Conservation (phyloP, 2,888 invertebrate genomes). For the Melanostoma scalare region DNA sequence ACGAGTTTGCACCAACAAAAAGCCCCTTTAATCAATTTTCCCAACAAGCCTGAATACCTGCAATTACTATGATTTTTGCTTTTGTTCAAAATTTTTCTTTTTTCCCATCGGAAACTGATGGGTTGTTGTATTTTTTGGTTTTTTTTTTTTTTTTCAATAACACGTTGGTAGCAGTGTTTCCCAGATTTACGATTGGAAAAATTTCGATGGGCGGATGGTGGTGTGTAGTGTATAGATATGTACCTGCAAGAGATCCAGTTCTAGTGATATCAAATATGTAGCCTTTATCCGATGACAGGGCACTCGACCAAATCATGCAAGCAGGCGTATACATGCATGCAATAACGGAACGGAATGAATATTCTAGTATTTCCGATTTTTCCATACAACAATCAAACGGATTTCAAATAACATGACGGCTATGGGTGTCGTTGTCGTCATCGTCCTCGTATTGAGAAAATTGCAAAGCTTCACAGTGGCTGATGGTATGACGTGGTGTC, state of each 20-base stretch:
- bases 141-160: constrained; percentile 5
- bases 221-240: constrained; percentile 15
- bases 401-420: constrained; percentile 53
- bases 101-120: constrained; percentile 52
- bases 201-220: constrained; percentile 31
- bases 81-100: constrained; percentile 59
- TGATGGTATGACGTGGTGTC: constrained; percentile 2
- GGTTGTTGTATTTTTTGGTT: constrained; percentile 40
- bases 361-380: constrained; percentile 71
- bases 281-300: constrained; percentile 66
- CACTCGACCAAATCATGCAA: constrained; percentile 57
- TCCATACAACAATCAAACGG: constrained; percentile 64
- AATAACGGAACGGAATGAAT: constrained; percentile 67
- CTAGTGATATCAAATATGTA: constrained; percentile 61
- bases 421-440: not conserved
- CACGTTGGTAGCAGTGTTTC: constrained; percentile 21
- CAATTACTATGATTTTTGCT: constrained; percentile 71
- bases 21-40: constrained; percentile 68
- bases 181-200: constrained; percentile 52
- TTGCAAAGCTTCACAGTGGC: constrained; percentile 17
- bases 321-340: constrained; percentile 65
- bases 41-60: constrained; percentile 60
- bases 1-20: constrained; percentile 20
- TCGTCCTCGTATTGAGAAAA: not conserved
- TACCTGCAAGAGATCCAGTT: constrained; percentile 37